phyloP scores from a whole-genome alignment of 2,888 invertebrate species.

The Dasypogon diadema region DNA sequence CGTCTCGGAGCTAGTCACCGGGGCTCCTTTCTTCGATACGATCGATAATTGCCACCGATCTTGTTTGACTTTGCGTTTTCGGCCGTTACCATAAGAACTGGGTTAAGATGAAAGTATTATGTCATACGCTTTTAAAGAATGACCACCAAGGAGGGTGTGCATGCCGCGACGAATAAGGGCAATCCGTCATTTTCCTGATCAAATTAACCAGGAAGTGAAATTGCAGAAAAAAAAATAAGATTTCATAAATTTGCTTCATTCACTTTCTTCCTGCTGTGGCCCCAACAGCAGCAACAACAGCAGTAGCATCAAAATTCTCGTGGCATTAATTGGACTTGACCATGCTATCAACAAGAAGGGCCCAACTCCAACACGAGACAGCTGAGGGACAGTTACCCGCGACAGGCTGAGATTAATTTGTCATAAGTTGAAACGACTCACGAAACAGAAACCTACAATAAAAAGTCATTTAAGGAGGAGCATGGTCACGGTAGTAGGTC shows the following conservation, averaged over 20 bases:
- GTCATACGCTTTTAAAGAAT: slow-evolving; percentile 8
- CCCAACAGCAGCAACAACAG: neutral
- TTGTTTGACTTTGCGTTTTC: slow-evolving; percentile 5
- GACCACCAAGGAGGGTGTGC: slow-evolving; percentile 12
- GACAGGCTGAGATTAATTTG: slow-evolving; percentile 49
- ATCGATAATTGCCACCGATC: slow-evolving; percentile 10
- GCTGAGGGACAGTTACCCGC: slow-evolving; percentile 27
- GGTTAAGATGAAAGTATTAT: slow-evolving; percentile 49
- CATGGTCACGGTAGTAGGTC: neutral
- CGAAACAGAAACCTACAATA: slow-evolving; percentile 26
- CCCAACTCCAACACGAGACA: slow-evolving; percentile 29
- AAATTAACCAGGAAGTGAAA: slow-evolving; percentile 48
- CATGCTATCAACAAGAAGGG: slow-evolving; percentile 50
- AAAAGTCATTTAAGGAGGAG: slow-evolving; percentile 18
- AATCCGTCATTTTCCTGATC: slow-evolving; percentile 35
- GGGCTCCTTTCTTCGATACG: slow-evolving; percentile 15
- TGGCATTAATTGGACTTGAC: slow-evolving; percentile 51
- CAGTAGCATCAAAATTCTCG: slow-evolving; percentile 3
- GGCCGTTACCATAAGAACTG: slow-evolving; percentile 16
- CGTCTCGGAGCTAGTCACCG: slow-evolving; percentile 3
- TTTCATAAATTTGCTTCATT: slow-evolving; percentile 41
- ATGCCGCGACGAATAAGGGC: neutral
- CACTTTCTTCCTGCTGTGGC: slow-evolving; percentile 46
- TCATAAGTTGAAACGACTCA: slow-evolving; percentile 20
- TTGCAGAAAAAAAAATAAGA: slow-evolving; percentile 26